phyloP scores from a whole-genome alignment of 2,113 vertebrate species.

The Campylomormyrus tamandua region DNA sequence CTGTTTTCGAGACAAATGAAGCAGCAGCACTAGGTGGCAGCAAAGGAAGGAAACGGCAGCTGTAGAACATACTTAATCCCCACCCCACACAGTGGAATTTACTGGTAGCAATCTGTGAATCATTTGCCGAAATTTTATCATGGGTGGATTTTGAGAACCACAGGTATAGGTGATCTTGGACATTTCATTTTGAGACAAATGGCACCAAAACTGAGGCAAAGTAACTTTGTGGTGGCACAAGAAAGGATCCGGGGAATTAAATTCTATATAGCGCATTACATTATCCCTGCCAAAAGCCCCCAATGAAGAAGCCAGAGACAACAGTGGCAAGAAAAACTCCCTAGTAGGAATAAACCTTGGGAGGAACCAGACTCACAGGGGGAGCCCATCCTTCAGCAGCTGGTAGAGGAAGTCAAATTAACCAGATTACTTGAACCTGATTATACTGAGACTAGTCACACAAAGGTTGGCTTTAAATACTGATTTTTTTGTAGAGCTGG shows the following conservation, averaged over 20 bases:
- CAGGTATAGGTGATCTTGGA: background rate
- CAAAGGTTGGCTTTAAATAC: background rate
- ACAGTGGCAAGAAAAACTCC: background rate
- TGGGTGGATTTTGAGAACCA: background rate
- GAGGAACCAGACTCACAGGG: background rate
- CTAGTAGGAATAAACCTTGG: background rate
- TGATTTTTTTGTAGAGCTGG: background rate
- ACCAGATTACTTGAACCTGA: background rate
- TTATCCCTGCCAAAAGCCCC: background rate
- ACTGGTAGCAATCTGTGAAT: background rate
- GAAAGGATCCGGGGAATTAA: background rate
- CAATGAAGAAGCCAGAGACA: background rate
- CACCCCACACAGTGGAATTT: background rate
- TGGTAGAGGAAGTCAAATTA: background rate
- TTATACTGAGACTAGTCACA: background rate
- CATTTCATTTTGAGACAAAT: background rate
- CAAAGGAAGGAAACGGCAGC: background rate
- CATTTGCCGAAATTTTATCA: background rate
- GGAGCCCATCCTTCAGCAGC: background rate
- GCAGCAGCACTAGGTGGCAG: background rate
- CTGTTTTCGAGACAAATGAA: background rate
- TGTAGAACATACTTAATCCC: background rate
- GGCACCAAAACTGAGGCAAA: background rate
- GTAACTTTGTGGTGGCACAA: background rate
- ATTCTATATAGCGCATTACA: background rate